Evolutionary conservation across 2,113 vertebrate genomes (phyloP), one percentile per base, ranked within the genome.

Genomic region (Eptesicus fuscus): DNA sequence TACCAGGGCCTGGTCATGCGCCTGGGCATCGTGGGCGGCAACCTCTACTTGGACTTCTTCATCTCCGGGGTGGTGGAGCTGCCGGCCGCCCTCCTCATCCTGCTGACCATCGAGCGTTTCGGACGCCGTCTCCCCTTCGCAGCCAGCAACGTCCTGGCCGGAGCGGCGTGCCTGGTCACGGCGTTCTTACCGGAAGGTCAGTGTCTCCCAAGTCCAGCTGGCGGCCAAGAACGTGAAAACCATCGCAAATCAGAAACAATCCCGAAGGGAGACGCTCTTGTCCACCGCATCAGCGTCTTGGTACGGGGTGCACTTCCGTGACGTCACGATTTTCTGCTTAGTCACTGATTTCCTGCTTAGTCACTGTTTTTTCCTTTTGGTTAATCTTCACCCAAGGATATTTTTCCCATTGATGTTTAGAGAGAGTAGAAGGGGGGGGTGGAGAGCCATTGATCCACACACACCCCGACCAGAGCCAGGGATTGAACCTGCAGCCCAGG

Each of bases 1-100:
- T 99, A 99, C 91, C 99, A 99, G 94, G 99, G 99, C 14, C 99
- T 99, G 16, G 98, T 99, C 94, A 99, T 99, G 99, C 99, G 99
- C 51, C 97, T 99, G 85, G 99, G 99, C 10, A 99, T 99, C 28
- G 77, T 98, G 0, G 98, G 99, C 73, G 99, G 99, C 97, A 99
- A 99, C 53, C 97, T 99, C 88, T 99, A 99, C 93, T 13, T 99
- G 0, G 99, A 99, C 95, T 99, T 99, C 97, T 98, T 99, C 88
- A 98, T 99, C 98, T 99, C 99, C 0, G 99, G 98, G 47, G 97
- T 98, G 1, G 98, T 99, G 96, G 99, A 99, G 95, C 98, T 99
- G 83, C 99, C 99, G 0, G 99, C 98, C 0, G 99, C 99, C 42
- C 94, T 99, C 56, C 91, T 99, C 23, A 99, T 99, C 93, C 96